Evolutionary conservation across 2,113 vertebrate genomes (phyloP).

Genomic region (Arenaria interpres): DNA sequence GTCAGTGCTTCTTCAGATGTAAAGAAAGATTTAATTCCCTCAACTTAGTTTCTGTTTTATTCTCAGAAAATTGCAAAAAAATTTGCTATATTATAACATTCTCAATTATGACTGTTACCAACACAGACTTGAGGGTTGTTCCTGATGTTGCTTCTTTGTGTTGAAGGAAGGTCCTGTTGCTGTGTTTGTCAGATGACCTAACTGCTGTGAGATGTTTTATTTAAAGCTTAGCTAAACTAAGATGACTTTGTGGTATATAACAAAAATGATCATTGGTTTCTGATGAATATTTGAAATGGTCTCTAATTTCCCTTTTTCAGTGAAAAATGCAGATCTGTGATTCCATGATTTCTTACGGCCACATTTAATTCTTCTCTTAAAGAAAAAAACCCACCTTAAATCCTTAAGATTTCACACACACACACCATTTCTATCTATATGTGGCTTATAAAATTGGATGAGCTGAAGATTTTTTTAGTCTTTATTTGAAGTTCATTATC

Average conservation of each 20-base stretch:
- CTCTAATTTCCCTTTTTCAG: not conserved
- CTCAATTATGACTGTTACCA: not conserved
- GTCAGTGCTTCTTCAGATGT: not conserved
- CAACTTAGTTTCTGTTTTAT: not conserved
- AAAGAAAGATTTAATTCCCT: not conserved
- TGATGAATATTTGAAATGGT: not conserved
- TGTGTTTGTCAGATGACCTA: not conserved
- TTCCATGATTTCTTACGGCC: not conserved
- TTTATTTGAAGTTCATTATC: not conserved
- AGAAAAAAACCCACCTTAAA: not conserved
- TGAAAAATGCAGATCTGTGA: not conserved
- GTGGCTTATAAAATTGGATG: not conserved
- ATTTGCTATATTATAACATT: not conserved
- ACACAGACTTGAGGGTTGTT: not conserved
- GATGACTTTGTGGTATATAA: not conserved
- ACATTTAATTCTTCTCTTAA: not conserved
- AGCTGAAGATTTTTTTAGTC: not conserved
- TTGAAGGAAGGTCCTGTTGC: not conserved
- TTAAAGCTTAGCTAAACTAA: not conserved
- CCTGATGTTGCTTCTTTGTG: not conserved
- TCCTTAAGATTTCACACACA: not conserved
- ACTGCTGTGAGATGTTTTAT: not conserved
- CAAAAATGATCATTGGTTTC: not conserved
- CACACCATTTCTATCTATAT: accelerated
- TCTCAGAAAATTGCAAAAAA: not conserved